Conservation (phyloP, 2,113 vertebrate genomes). For the Thalassarche chlororhynchos region DNA sequence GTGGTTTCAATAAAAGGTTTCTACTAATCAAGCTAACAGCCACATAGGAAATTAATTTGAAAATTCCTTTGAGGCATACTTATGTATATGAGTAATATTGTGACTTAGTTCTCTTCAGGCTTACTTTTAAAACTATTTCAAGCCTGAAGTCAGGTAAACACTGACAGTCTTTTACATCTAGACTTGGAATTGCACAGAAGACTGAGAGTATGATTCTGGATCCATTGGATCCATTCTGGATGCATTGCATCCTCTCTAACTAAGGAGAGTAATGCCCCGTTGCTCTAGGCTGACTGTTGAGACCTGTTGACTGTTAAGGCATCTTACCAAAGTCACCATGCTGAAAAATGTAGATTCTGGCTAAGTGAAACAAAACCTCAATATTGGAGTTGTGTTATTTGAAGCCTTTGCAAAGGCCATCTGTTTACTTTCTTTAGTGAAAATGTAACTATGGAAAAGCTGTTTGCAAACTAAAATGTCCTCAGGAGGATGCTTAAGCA, state of each 20-base stretch:
- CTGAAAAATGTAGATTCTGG: not conserved
- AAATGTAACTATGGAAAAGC: not conserved
- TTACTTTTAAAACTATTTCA: not conserved
- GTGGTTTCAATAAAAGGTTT: constrained; percentile 6
- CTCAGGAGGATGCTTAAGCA: not conserved
- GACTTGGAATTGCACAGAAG: not conserved
- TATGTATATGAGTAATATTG: not conserved
- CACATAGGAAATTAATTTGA: not conserved
- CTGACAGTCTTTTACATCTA: not conserved
- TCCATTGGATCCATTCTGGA: not conserved
- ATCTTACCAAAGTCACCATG: not conserved
- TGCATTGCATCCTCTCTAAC: not conserved
- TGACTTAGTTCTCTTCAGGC: not conserved
- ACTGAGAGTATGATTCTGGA: not conserved
- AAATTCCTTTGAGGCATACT: constrained; percentile 5
- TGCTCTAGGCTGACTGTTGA: not conserved
- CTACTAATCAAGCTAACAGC: not conserved
- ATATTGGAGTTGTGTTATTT: not conserved
- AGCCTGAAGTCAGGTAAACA: not conserved
- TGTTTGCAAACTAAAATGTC: not conserved
- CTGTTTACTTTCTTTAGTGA: not conserved
- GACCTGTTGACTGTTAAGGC: not conserved
- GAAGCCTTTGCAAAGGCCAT: not conserved
- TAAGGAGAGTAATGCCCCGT: not conserved
- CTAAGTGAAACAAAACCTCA: not conserved